Evolutionary conservation across 2,797 vertebrate genomes (phyloP).

Genomic region (Podarcis siculus): DNA sequence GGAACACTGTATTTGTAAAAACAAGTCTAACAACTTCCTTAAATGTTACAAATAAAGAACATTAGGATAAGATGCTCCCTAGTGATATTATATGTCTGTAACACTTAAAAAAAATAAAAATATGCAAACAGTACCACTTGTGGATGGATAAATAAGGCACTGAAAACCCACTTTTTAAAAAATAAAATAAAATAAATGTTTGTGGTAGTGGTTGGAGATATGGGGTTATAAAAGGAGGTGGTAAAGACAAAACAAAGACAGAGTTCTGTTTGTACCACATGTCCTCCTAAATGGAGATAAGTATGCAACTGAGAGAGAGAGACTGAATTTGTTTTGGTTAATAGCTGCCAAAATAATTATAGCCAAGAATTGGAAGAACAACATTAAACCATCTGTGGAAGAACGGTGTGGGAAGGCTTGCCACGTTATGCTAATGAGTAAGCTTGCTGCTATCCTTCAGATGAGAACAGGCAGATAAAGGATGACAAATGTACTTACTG

Average conservation of each 20-base stretch:
- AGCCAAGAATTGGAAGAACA: background rate
- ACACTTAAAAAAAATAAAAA: background rate
- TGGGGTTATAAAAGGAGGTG: background rate
- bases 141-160: background rate
- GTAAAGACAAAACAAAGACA: background rate
- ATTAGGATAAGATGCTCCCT: background rate
- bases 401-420: background rate
- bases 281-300: background rate
- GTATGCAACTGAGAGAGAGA: background rate
- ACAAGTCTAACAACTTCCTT: background rate
- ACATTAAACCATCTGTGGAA: background rate
- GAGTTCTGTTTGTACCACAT: background rate
- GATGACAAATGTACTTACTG: background rate
- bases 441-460: background rate
- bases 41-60: background rate
- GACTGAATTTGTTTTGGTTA: background rate
- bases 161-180: too few species aligned
- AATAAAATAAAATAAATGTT: too few species aligned
- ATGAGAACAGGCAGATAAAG: background rate
- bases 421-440: background rate
- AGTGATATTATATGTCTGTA: background rate
- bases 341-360: constrained; percentile 5
- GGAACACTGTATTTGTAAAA: background rate
- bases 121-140: background rate
- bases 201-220: background rate